A percentile compares a stretch with the other conserved stretches of the same genome.
These are phyloP conservation scores for Acrobasis suavella DNA, from an alignment of 2,888 invertebrate genomes.

Conservation along the genomic window DNA sequence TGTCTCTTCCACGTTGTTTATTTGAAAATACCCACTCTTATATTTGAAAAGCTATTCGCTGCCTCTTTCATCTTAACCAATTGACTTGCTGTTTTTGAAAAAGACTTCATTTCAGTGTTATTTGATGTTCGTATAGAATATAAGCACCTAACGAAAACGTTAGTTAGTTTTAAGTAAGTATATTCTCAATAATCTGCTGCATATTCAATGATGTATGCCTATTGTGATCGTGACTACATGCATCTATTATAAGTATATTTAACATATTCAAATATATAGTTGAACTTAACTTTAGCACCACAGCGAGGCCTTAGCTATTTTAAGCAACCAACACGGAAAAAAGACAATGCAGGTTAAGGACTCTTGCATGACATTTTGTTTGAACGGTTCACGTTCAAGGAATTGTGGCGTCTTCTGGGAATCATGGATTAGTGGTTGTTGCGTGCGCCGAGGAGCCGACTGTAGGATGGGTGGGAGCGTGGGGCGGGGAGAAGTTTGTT, in stretches of 20 bases:
- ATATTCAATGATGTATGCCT: no score
- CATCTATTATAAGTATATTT: slow-evolving; percentile 6
- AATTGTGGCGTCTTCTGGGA: slow-evolving; percentile 33
- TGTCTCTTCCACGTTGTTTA: no score
- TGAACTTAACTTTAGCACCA: no score
- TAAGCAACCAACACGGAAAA: neutral
- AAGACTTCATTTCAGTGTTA: no score
- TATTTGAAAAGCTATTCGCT: no score
- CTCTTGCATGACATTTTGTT: neutral
- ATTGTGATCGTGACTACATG: slow-evolving; percentile 11
- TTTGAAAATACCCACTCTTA: no score
- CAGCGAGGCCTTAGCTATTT: neutral
- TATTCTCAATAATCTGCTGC: no score
- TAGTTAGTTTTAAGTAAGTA: no score
- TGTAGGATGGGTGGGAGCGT: slow-evolving; percentile 46
- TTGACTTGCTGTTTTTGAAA: no score
- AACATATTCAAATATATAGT: slow-evolving; percentile 5
- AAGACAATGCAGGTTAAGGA: neutral
- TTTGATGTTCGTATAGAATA: no score
- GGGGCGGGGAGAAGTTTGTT: slow-evolving; percentile 72
- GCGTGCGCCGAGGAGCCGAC: slow-evolving; percentile 35
- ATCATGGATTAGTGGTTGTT: slow-evolving; percentile 39
- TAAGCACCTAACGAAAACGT: no score
- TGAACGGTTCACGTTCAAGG: slow-evolving; percentile 18
- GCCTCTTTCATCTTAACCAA: no score